Conservation (phyloP, 2,888 invertebrate genomes). For the Cheilosia urbana region DNA sequence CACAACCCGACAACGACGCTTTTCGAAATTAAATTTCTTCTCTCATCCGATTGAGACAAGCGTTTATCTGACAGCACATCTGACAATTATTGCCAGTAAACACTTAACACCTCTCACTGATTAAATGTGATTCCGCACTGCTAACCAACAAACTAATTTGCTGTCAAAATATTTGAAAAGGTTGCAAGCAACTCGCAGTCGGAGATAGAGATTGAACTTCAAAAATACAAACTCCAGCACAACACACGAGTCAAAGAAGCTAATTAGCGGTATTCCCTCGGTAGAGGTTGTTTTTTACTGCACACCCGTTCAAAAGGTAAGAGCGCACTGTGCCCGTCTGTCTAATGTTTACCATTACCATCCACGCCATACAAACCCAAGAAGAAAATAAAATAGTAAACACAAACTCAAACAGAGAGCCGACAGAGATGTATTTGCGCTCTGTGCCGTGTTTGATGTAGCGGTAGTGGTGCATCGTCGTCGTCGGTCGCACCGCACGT, state of each 20-base stretch:
- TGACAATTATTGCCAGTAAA: constrained; percentile 18
- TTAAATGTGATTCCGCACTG: neutral
- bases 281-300: constrained; percentile 44
- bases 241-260: constrained; percentile 3
- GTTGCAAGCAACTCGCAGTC: constrained; percentile 11
- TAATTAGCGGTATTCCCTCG: constrained; percentile 51
- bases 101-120: constrained; percentile 42
- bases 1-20: constrained; percentile 15
- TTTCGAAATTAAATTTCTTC: constrained; percentile 1
- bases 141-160: constrained; percentile 44
- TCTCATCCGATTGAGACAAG: constrained; percentile 4
- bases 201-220: neutral
- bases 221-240: constrained; percentile 6
- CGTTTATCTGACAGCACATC: constrained; percentile 41
- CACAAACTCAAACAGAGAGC: constrained; percentile 31
- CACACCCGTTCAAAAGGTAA: constrained; percentile 64
- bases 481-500: neutral
- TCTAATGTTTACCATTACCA: constrained; percentile 71
- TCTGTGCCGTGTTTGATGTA: constrained; percentile 1
- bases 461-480: neutral
- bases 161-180: constrained; percentile 55
- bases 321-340: constrained; percentile 63
- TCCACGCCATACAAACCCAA: constrained; percentile 60
- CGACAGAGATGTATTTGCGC: constrained; percentile 45
- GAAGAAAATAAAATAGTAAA: constrained; percentile 16